A percentile compares a stretch with the other conserved stretches of the same genome.
phyloP scores from a whole-genome alignment of 1,140 invertebrate species.

The Mercenaria mercenaria region DNA sequence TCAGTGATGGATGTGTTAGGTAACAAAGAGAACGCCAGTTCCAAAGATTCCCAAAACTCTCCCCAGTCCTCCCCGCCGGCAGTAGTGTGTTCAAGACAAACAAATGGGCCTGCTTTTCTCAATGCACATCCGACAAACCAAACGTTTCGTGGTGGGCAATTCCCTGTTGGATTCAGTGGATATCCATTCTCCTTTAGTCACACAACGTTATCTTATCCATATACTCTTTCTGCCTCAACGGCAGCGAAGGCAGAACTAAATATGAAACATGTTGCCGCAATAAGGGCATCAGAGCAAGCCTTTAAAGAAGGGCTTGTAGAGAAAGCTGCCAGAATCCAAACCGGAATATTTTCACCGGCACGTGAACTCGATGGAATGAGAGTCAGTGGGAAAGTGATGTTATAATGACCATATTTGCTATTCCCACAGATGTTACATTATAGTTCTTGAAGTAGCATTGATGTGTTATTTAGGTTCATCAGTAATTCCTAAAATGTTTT shows the following conservation, averaged over 20 bases:
- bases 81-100: slow-evolving; percentile 57
- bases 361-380: slow-evolving; percentile 62
- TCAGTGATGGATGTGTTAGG: slow-evolving; percentile 62
- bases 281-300: slow-evolving; percentile 54
- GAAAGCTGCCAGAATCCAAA: slow-evolving; percentile 60
- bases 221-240: slow-evolving; percentile 75
- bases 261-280: slow-evolving; percentile 57
- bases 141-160: slow-evolving; percentile 38
- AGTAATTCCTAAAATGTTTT: not conserved
- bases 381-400: slow-evolving; percentile 58
- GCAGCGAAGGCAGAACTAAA: slow-evolving; percentile 69
- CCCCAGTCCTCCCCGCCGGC: slow-evolving; percentile 49
- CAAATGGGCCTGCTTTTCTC: slow-evolving; percentile 54
- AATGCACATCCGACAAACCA: slow-evolving; percentile 49
- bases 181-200: slow-evolving; percentile 77
- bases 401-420: slow-evolving; percentile 3
- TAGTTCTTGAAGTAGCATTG: not conserved
- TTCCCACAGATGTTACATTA: not conserved
- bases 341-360: slow-evolving; percentile 56
- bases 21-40: slow-evolving; percentile 39
- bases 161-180: slow-evolving; percentile 48
- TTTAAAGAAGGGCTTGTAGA: slow-evolving; percentile 66
- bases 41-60: slow-evolving; percentile 40
- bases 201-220: slow-evolving; percentile 79
- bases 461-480: not conserved